These are phyloP conservation scores for Chloroceryle amazona DNA, from an alignment of 2,797 vertebrate genomes.

Conservation along the genomic window DNA sequence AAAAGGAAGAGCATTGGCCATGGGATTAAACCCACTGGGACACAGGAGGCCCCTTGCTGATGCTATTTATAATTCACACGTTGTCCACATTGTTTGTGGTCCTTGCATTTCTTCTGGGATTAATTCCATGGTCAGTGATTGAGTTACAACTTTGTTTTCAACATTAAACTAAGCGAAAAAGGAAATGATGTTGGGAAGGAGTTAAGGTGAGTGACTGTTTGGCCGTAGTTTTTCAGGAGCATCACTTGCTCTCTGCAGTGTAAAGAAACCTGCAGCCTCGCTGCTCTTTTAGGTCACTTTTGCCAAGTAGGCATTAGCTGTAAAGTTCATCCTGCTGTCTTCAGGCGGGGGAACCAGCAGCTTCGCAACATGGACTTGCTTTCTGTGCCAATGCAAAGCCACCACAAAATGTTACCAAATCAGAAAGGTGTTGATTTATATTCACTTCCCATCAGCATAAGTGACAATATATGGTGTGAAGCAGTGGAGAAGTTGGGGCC, in stretches of 20 bases:
- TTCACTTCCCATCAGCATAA: background rate
- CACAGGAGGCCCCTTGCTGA: background rate
- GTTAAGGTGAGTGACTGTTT: background rate
- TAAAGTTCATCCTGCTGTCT: background rate
- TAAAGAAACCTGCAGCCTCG: background rate
- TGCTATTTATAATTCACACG: constrained; percentile 10
- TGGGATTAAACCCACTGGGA: background rate
- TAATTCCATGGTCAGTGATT: background rate
- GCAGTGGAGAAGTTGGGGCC: background rate
- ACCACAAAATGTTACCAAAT: background rate
- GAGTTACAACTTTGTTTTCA: constrained; percentile 21
- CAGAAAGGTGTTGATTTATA: background rate
- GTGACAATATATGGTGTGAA: background rate
- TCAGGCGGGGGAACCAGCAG: background rate
- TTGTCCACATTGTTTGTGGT: background rate
- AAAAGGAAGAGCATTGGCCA: background rate
- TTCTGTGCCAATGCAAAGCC: background rate
- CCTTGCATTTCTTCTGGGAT: constrained; percentile 20
- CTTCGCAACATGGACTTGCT: background rate
- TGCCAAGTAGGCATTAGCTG: background rate
- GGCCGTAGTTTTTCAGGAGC: background rate
- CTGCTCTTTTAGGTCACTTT: background rate
- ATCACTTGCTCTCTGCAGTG: background rate
- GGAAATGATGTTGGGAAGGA: background rate
- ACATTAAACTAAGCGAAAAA: background rate